Percentiles rank a stretch among this genome's conserved stretches.
Conservation (phyloP, 2,797 vertebrate genomes). For the Gymnoscopelus braueri region DNA sequence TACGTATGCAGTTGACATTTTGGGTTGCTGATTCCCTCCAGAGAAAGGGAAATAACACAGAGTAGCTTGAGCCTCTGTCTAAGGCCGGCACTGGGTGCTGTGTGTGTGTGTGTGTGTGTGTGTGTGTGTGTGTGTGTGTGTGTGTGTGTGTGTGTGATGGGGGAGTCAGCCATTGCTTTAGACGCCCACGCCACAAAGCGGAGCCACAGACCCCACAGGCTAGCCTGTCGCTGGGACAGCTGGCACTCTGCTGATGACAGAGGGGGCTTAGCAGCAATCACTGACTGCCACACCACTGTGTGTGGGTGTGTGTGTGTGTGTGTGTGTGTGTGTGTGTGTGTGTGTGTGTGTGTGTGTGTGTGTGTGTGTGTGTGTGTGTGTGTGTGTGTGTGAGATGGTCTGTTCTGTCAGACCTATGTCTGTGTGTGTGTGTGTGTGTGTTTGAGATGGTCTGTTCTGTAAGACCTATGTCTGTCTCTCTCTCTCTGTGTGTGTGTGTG, state of each 20-base stretch:
- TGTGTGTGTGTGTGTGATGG: constrained; percentile 22
- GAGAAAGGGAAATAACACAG: constrained; percentile 27
- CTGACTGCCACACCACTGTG: constrained; percentile 49
- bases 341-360: constrained; percentile 39
- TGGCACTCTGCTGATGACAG: constrained; percentile 81
- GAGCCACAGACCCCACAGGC: constrained; percentile 40
- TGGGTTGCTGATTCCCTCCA: constrained; percentile 46
- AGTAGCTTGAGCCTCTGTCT: constrained; percentile 39
- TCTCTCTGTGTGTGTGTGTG: constrained; percentile 31
- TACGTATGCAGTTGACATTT: constrained; percentile 33
- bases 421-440: too few relatives aligned
- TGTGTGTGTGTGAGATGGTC: background rate
- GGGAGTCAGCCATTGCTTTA: constrained; percentile 24
- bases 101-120: constrained; percentile 26
- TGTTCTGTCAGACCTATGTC: background rate
- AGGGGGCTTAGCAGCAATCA: constrained; percentile 70
- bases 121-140: constrained; percentile 14
- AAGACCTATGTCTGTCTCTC: too few relatives aligned
- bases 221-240: constrained; percentile 67
- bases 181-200: constrained; percentile 53
- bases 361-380: background rate
- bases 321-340: constrained; percentile 18
- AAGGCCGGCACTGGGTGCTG: constrained; percentile 23
- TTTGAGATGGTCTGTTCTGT: constrained; percentile 2
- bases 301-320: constrained; percentile 35